Conservation (phyloP, 2,888 invertebrate genomes). For the Conistra vaccinii region DNA sequence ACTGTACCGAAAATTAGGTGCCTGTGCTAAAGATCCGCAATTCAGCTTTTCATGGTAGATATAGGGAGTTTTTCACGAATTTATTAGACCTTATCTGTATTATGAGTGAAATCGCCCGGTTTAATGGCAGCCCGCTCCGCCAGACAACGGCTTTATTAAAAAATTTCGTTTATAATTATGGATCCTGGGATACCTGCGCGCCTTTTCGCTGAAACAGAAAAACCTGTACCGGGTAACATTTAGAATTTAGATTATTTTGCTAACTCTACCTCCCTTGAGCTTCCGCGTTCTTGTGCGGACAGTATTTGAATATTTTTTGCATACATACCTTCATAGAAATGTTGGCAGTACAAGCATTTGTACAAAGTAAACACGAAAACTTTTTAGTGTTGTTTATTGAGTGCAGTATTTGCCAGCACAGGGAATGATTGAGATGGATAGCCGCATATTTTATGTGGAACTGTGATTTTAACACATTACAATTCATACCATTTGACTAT, state of each 20-base stretch:
- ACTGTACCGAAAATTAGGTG: conserved; percentile 44
- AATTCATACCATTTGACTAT: not conserved
- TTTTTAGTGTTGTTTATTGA: conserved; percentile 2
- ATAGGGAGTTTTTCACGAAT: conserved; percentile 48
- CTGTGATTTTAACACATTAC: conserved; percentile 23
- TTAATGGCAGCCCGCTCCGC: conserved; percentile 25
- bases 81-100: conserved; percentile 56
- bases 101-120: conserved; percentile 51
- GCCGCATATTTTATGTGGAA: not conserved
- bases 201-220: conserved; percentile 39
- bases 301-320: conserved; percentile 37
- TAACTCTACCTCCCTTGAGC: conserved; percentile 7
- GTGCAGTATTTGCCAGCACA: conserved; percentile 16
- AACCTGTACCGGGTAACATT: conserved; percentile 23
- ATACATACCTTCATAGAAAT: not conserved
- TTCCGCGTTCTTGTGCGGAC: conserved; percentile 20
- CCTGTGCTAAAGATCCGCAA: conserved; percentile 16
- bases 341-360: conserved; percentile 1
- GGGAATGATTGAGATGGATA: conserved; percentile 6
- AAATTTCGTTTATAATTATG: conserved; percentile 48
- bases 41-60: conserved; percentile 27
- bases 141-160: conserved; percentile 53
- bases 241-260: conserved; percentile 42
- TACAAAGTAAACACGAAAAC: not conserved
- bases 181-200: conserved; percentile 29